These are phyloP conservation scores for Chinchilla lanigera DNA, from an alignment of 2,113 vertebrate species.

Conservation along the genomic window DNA sequence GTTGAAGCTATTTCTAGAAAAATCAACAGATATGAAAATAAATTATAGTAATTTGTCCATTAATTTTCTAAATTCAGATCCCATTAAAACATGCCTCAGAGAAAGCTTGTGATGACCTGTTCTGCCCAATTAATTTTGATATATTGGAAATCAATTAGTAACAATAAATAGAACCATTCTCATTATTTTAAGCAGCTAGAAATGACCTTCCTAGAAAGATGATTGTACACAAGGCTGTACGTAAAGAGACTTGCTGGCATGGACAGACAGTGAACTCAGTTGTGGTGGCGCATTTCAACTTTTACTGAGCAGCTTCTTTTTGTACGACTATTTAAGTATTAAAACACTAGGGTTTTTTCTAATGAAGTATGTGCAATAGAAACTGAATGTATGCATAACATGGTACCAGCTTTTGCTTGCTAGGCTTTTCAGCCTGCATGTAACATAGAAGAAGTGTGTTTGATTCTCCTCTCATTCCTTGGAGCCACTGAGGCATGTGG, in stretches of 20 bases:
- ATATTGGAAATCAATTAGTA: conserved; percentile 76
- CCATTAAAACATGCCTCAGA: conserved; percentile 61
- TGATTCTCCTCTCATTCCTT: conserved; percentile 35
- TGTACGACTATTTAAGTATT: conserved; percentile 32
- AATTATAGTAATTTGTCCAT: conserved; percentile 68
- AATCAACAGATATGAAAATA: conserved; percentile 72
- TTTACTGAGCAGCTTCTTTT: conserved; percentile 53
- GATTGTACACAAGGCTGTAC: neutral
- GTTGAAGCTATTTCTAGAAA: conserved; percentile 54
- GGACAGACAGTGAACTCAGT: neutral
- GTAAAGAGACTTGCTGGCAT: neutral
- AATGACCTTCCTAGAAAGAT: conserved; percentile 67
- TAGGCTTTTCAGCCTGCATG: conserved; percentile 20
- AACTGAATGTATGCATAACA: conserved; percentile 33
- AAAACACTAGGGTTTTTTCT: neutral
- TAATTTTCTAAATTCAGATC: conserved; percentile 63
- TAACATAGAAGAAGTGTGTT: neutral
- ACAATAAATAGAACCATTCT: conserved; percentile 53
- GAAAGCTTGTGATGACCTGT: conserved; percentile 60
- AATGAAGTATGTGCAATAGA: neutral
- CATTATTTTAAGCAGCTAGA: conserved; percentile 66
- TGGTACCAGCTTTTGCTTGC: conserved; percentile 42
- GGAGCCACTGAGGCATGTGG: neutral
- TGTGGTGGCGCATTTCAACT: conserved; percentile 47
- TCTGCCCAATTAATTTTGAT: conserved; percentile 79